Evolutionary conservation across 2,113 vertebrate species (phyloP), one percentile per base, ranked within the genome.

Genomic region (Formicarius rufipectus): DNA sequence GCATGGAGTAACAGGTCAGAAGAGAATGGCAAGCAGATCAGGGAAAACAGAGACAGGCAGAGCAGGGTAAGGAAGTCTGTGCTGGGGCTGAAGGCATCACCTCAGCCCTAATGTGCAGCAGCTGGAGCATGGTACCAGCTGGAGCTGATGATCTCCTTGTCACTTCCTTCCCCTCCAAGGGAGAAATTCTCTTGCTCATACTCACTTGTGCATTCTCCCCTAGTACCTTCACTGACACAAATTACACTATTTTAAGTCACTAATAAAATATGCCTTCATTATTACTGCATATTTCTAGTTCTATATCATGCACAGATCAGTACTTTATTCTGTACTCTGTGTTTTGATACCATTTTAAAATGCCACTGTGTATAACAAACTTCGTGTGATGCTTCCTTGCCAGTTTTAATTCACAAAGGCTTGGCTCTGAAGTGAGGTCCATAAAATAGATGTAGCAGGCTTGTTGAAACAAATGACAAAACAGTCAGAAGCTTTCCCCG

Each of bases 401-500:
- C 64, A 68, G 60, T 49, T 77, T 23, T 4, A 6, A 69, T 75
- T 87, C 71, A 58, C 52, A 79, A 64, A 37, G 7, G 64, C 33
- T 49, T 28, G 17, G 15, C 71, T 82, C 64, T 27, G 13, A 82
- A 40, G 39, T 24, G 2, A 53, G 44, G 42, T 73, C 50, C 82
- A 71, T 82, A 92, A 76, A 81, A 91, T 21, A 77, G 68, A 93
- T 49, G n/a, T 28, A 92, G 44, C 27, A 64, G 58, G 44, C 66
- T 96, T 92, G 60, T 52, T 93, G 85, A 91, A 88, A 92, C 52
- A 92, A 95, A 39, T 28, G 84, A 82, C 52, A 81, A 59, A 91
- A 76, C 35, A 96, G 75, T 40, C 64, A 90, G 66, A 93, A 92
- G 84, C 71, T 14, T 64, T 75, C 76, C 73, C 77, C 37, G 49